Evolutionary conservation across 1,140 invertebrate genomes (phyloP), one percentile per base, ranked within the genome.

Genomic region (Periplaneta americana): DNA sequence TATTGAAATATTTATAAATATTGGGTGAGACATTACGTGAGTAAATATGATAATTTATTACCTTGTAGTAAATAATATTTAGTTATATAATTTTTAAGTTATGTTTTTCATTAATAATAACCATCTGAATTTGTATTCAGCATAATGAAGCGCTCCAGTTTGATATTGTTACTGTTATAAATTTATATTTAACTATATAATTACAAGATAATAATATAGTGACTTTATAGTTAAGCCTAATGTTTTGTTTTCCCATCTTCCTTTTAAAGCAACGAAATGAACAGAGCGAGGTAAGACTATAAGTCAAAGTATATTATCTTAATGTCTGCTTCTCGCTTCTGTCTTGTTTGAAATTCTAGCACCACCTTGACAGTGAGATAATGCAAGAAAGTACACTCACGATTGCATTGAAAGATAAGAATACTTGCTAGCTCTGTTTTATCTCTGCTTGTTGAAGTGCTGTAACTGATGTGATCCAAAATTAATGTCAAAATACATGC

Each of bases 201-300:
- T n/a, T 66, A n/a, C 48, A 66, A 66, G 48, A 28, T 66, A 28
- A 28, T 66, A 28, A 5, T 28, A 28, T 28, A 28, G 13, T 66
- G 11, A 66, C 6, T 2, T 8, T 1, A n/a, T 66, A 66, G 48
- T n/a, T 9, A 66, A 66, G 48, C 48, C 48, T 57, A 66, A 66
- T 66, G 35, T 37, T 66, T 80, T 80, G 39, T 80, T 31, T 32
- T 74, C 66, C 35, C 28, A 9, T 28, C 78, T 18, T 78, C 32
- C 39, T 34, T 34, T 83, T 76, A 85, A 89, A 89, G 89, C 89
- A 87, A 85, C 88, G 85, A 85, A 88, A 89, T 87, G 88, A 90
- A 86, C 88, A 89, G 86, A 85, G 87, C 85, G 88, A 89, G 88
- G 89, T 90, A 86, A 89, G 88, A 22, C 31, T 36, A 22, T 39